Conservation (phyloP, 1,140 invertebrate species). For the Trichoplusia ni region DNA sequence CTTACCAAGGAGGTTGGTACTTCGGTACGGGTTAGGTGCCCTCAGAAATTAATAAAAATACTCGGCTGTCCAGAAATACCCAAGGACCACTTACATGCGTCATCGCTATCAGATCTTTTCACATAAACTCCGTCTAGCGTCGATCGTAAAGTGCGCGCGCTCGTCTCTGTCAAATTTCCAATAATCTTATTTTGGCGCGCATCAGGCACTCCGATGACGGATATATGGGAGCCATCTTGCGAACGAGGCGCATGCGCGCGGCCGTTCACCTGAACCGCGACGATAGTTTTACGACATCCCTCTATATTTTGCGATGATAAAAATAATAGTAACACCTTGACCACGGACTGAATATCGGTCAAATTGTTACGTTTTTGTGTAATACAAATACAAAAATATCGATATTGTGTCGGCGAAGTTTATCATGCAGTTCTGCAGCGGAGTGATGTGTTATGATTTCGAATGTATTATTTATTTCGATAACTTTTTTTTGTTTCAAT, state of each 20-base stretch:
- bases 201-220: slow-evolving; percentile 75
- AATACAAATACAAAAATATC: neutral
- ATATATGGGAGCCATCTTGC: slow-evolving; percentile 74
- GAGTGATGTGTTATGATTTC: no score
- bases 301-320: slow-evolving; percentile 70
- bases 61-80: slow-evolving; percentile 55
- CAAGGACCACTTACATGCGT: slow-evolving; percentile 70
- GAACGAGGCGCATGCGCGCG: slow-evolving; percentile 64
- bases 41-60: slow-evolving; percentile 30
- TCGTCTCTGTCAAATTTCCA: slow-evolving; percentile 77
- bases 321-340: slow-evolving; percentile 71
- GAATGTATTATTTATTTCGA: no score
- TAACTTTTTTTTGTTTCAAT: no score
- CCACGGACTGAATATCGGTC: slow-evolving; percentile 40
- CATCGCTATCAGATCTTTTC: slow-evolving; percentile 57
- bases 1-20: neutral
- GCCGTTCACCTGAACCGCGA: slow-evolving; percentile 76
- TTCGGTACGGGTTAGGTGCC: neutral
- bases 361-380: slow-evolving; percentile 25
- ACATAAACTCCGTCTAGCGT: slow-evolving; percentile 52
- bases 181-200: slow-evolving; percentile 81
- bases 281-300: slow-evolving; percentile 70
- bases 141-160: slow-evolving; percentile 63
- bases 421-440: no score
- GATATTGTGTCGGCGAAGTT: no score